A percentile compares a stretch with the other conserved stretches of the same genome.
Conservation (phyloP, 2,888 invertebrate species). For the Nomada hirtipes region DNA sequence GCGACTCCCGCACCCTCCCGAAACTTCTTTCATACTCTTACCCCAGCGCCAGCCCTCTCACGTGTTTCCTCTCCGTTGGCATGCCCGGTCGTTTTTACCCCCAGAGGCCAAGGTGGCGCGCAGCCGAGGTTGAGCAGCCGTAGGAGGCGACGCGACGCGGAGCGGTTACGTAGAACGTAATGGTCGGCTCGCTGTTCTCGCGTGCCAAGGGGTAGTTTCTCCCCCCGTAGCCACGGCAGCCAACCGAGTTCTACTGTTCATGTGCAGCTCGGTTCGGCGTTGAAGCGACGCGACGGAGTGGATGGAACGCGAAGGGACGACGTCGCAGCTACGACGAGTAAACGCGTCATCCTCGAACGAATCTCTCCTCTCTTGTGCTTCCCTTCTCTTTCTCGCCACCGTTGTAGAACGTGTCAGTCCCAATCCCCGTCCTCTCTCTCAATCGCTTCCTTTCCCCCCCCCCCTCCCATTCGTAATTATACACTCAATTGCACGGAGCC, state of each 20-base stretch:
- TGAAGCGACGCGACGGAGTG: conserved; percentile 22
- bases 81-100: conserved; percentile 26
- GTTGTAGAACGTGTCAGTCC: background rate
- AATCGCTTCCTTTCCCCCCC: conserved; percentile 26
- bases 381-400: background rate
- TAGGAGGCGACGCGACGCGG: conserved; percentile 50
- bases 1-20: conserved; percentile 52
- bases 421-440: background rate
- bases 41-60: conserved; percentile 3
- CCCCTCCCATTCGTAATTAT: conserved; percentile 47
- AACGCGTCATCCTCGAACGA: conserved; percentile 23
- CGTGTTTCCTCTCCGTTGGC: conserved; percentile 35
- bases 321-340: background rate
- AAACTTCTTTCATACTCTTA: conserved; percentile 34
- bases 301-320: conserved; percentile 16
- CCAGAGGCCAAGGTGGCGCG: conserved; percentile 42
- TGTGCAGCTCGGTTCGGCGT: conserved; percentile 61
- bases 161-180: conserved; percentile 71
- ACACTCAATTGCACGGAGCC: conserved; percentile 40
- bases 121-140: conserved; percentile 48
- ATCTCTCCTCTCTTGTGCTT: background rate
- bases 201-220: conserved; percentile 80
- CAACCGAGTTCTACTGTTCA: conserved; percentile 66
- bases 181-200: conserved; percentile 79
- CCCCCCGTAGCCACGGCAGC: conserved; percentile 60